Conservation (phyloP, 2,888 invertebrate genomes). For the Chalcosyrphus nemorum region DNA sequence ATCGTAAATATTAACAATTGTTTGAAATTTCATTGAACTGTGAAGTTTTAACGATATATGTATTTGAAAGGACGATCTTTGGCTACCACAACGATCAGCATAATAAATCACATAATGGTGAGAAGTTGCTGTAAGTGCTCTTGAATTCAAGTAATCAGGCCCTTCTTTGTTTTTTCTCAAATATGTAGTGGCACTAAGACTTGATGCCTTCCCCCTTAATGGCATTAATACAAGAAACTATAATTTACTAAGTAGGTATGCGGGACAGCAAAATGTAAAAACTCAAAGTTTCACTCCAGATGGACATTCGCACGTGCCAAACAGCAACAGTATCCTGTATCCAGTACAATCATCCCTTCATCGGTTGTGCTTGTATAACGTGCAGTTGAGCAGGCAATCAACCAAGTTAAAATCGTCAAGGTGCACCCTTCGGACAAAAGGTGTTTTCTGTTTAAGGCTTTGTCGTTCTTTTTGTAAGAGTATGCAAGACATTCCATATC, state of each 20-base stretch:
- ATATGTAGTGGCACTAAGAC: neutral
- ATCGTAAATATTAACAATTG: constrained; percentile 9
- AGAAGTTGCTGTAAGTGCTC: neutral
- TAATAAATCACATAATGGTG: neutral
- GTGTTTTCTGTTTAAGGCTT: constrained; percentile 32
- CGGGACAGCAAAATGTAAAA: neutral
- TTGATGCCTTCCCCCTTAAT: neutral
- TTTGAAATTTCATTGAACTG: neutral
- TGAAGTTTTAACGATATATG: constrained; percentile 9
- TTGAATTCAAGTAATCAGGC: neutral
- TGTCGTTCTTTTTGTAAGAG: constrained; percentile 6
- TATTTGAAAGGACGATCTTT: constrained; percentile 1
- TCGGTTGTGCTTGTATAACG: constrained; percentile 9
- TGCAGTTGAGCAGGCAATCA: constrained; percentile 19
- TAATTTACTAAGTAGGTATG: neutral
- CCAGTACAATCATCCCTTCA: constrained; percentile 11
- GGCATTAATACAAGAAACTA: neutral
- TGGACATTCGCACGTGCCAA: constrained; percentile 54
- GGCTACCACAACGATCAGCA: neutral
- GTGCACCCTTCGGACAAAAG: constrained; percentile 47
- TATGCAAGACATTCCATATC: constrained; percentile 1
- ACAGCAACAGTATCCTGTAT: constrained; percentile 38
- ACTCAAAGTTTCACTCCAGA: constrained; percentile 31
- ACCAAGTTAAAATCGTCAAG: constrained; percentile 39
- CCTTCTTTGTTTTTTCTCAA: neutral